phyloP scores from a whole-genome alignment of 2,113 vertebrate species.

The Xiphias gladius region DNA sequence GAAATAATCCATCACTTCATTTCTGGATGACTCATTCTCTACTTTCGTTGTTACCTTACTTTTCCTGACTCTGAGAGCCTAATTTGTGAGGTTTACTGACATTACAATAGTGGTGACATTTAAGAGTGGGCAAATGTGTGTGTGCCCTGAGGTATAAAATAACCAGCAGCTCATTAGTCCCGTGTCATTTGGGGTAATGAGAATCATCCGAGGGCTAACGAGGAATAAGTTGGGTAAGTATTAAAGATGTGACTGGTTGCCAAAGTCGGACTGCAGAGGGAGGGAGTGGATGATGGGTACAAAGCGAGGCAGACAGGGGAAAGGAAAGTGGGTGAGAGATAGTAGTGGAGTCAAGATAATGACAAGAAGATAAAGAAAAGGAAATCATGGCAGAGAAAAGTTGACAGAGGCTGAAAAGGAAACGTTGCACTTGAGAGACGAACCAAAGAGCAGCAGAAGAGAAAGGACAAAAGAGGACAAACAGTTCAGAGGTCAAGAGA shows the following conservation, averaged over 20 bases:
- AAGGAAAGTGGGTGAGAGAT: neutral
- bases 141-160: constrained; percentile 41
- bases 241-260: constrained; percentile 43
- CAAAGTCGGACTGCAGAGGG: neutral
- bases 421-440: constrained; percentile 11
- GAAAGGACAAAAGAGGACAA: neutral
- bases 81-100: constrained; percentile 5
- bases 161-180: constrained; percentile 63
- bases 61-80: neutral
- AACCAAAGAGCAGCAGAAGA: neutral
- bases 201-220: constrained; percentile 65
- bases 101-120: constrained; percentile 34
- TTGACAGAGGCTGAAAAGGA: constrained; percentile 12
- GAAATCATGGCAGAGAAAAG: constrained; percentile 40
- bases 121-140: constrained; percentile 17
- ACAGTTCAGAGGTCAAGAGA: constrained; percentile 34
- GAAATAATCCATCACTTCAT: neutral
- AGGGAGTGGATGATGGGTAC: neutral
- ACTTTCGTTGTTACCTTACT: neutral
- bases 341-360: neutral
- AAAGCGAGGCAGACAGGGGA: neutral
- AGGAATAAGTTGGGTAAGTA: constrained; percentile 55
- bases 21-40: neutral
- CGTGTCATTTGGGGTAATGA: constrained; percentile 60
- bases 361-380: constrained; percentile 42